Evolutionary conservation across 2,797 vertebrate genomes (phyloP).

Genomic region (Salarias fasciatus): DNA sequence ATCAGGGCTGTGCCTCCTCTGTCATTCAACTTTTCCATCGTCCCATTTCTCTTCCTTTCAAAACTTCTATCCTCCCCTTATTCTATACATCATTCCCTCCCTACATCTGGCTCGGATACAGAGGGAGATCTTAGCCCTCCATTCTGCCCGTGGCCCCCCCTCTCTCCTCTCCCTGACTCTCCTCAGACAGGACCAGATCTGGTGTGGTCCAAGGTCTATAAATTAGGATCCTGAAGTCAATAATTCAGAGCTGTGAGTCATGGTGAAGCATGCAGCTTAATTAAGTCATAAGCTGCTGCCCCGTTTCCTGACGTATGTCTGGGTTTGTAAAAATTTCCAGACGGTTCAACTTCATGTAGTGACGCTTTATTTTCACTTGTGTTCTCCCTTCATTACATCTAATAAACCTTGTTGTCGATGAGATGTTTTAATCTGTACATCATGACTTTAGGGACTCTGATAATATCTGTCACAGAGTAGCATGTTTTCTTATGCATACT

Average conservation of each 20-base stretch:
- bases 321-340: conserved; percentile 23
- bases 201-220: conserved; percentile 60
- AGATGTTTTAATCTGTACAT: not conserved
- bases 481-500: too few relatives aligned
- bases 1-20: conserved; percentile 52
- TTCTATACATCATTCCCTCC: conserved; percentile 67
- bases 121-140: conserved; percentile 50
- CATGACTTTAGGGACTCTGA: too few relatives aligned
- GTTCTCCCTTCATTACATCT: conserved; percentile 30
- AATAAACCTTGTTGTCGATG: conserved; percentile 25
- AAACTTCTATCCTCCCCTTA: conserved; percentile 50
- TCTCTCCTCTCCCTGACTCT: conserved; percentile 20
- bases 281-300: conserved; percentile 24
- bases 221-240: conserved; percentile 45
- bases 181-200: conserved; percentile 46
- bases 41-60: conserved; percentile 24
- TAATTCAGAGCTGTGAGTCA: conserved; percentile 43
- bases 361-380: conserved; percentile 27
- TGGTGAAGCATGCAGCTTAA: conserved; percentile 46
- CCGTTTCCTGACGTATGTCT: conserved; percentile 34
- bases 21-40: conserved; percentile 49
- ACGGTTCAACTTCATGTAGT: conserved; percentile 2
- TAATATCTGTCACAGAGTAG: too few relatives aligned
- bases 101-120: conserved; percentile 34
- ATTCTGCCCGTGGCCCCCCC: conserved; percentile 9